Evolutionary conservation across 1,140 invertebrate genomes (phyloP), one percentile per base, ranked within the genome.

Genomic region (Latrodectus geometricus): DNA sequence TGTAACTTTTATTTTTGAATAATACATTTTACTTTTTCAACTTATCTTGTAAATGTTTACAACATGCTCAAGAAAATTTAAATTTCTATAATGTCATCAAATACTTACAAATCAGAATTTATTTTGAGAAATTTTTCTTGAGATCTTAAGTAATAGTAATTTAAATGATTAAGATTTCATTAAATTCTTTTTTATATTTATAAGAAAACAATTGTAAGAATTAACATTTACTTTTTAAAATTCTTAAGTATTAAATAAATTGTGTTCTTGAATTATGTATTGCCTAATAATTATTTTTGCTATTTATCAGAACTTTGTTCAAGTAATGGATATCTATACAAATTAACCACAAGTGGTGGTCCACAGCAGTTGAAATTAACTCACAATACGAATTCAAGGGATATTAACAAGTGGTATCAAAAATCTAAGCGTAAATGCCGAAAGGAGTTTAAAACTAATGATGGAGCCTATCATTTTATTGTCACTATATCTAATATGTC

Each of bases 391-490:
- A 50, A n/a, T 52, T 14, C 66, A 15, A 66, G 49, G 54, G 52
- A 69, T 11, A 72, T 54, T 11, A 56, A 72, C 56, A 81, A 81
- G 49, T 81, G 78, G 78, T 81, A 81, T 35, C 78, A 72, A 72
- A 81, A 81, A 48, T 72, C 68, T 54, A 81, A 81, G 49, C 49
- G 78, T 14, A 81, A 17, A 21, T 81, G 78, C 50, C 21, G 7
- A 2, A 81, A 70, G 54, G 78, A 81, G 70, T 72, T 81, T 72
- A 70, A 81, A 54, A 81, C 66, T 35, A 81, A 56, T 23, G 23
- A 81, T 81, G 78, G 78, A 70, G 78, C 78, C 1, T 81, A 65
- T 4, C 78, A 81, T 72, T 72, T 81, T 81, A 35, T 21, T 52
- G 14, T 81, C 49, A 4, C 14, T n/a, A 72, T 81, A 35, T 81